Evolutionary conservation across 2,888 invertebrate genomes (phyloP).

Genomic region (Cosmorhoe ocellata): DNA sequence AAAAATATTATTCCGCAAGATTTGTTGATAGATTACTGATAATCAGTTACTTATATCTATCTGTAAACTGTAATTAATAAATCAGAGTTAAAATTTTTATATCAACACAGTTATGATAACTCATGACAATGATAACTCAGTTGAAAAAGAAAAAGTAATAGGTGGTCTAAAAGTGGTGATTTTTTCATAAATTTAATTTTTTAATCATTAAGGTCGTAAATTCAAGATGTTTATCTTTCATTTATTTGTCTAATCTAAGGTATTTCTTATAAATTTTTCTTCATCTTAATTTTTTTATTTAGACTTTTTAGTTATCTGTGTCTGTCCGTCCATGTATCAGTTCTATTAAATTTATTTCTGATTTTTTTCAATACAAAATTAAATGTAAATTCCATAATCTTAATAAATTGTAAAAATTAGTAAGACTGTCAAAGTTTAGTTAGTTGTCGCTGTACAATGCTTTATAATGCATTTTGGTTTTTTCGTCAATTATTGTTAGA

Average conservation of each 20-base stretch:
- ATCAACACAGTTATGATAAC: too few relatives aligned
- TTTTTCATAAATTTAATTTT: too few relatives aligned
- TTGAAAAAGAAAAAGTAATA: too few relatives aligned
- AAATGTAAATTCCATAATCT: constrained; percentile 59
- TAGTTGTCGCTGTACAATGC: constrained; percentile 70
- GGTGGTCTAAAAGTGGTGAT: too few relatives aligned
- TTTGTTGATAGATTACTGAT: too few relatives aligned
- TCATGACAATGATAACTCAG: too few relatives aligned
- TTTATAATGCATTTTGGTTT: constrained; percentile 56
- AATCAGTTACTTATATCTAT: too few relatives aligned
- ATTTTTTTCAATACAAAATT: constrained; percentile 31
- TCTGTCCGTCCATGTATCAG: constrained; percentile 76
- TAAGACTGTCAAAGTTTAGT: constrained; percentile 68
- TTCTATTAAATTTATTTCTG: constrained; percentile 42
- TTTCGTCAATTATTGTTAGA: constrained; percentile 69
- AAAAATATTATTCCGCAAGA: too few relatives aligned
- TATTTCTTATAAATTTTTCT: background rate
- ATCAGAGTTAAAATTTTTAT: too few relatives aligned
- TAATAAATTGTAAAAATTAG: constrained; percentile 64
- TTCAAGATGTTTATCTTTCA: background rate
- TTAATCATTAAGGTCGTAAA: too few relatives aligned
- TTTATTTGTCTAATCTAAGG: background rate
- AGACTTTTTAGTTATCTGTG: constrained; percentile 57
- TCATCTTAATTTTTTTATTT: constrained; percentile 34
- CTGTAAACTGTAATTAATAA: too few relatives aligned